A percentile compares a stretch with the other conserved stretches of the same genome.
These are phyloP conservation scores for Drosophila histrio DNA, from an alignment of 2,888 invertebrate species.

Conservation along the genomic window DNA sequence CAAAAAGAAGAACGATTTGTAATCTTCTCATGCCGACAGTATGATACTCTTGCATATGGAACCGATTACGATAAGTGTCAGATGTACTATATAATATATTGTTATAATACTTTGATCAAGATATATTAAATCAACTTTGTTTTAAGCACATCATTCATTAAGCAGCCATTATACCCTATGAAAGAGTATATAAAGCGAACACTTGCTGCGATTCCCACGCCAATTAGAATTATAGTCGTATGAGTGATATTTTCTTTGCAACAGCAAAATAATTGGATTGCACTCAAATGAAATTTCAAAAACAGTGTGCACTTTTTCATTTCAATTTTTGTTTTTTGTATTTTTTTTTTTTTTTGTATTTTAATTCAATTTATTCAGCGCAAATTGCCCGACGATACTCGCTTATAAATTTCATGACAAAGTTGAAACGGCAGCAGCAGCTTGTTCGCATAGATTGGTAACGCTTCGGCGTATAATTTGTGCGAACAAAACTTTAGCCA, in stretches of 20 bases:
- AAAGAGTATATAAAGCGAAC: slow-evolving; percentile 21
- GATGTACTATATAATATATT: neutral
- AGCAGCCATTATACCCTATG: neutral
- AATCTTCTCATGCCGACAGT: neutral
- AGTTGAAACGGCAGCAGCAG: slow-evolving; percentile 33
- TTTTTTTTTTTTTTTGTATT: neutral
- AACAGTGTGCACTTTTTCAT: slow-evolving; percentile 10
- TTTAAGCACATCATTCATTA: neutral
- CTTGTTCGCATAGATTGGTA: slow-evolving; percentile 35
- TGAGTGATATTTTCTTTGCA: slow-evolving; percentile 37
- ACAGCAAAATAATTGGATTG: slow-evolving; percentile 43
- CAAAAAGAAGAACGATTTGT: slow-evolving; percentile 7
- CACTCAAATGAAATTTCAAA: slow-evolving; percentile 2
- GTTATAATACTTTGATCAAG: neutral
- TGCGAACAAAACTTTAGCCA: slow-evolving; percentile 66
- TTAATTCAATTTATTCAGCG: slow-evolving; percentile 66
- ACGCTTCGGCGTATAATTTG: slow-evolving; percentile 49
- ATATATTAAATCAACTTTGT: neutral
- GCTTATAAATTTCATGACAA: slow-evolving; percentile 47
- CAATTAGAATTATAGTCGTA: slow-evolving; percentile 64
- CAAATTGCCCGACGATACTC: slow-evolving; percentile 53
- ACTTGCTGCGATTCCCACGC: slow-evolving; percentile 67
- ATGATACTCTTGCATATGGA: neutral
- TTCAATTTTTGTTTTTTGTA: neutral
- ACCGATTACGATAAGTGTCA: neutral